Evolutionary conservation across 2,888 invertebrate genomes (phyloP).

Genomic region (Mesochorus sp.): DNA sequence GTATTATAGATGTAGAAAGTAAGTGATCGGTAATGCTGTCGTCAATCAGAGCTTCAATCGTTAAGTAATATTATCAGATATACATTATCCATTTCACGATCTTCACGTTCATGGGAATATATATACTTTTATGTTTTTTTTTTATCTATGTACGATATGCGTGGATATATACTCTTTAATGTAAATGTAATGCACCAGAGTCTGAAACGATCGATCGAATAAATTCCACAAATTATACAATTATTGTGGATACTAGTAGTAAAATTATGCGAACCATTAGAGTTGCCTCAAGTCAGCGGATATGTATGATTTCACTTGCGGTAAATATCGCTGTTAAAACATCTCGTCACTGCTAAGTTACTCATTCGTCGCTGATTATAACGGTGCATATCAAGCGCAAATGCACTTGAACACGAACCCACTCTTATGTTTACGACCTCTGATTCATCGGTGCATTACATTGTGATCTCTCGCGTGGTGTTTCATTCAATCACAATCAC

Average conservation of each 20-base stretch:
- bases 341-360: conserved; percentile 31
- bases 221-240: conserved; percentile 35
- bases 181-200: conserved; percentile 12
- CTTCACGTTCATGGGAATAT: conserved; percentile 33
- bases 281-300: conserved; percentile 36
- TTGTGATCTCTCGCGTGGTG: no score
- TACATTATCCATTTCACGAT: conserved; percentile 53
- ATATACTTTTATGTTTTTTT: no score
- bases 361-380: conserved; percentile 41
- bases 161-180: background rate
- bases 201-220: conserved; percentile 38
- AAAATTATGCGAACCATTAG: conserved; percentile 38
- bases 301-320: conserved; percentile 7
- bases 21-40: conserved; percentile 52
- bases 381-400: conserved; percentile 29
- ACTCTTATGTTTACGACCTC: no score
- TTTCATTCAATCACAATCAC: no score
- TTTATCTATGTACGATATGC: background rate
- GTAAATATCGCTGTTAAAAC: conserved; percentile 33
- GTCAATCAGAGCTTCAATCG: conserved; percentile 52
- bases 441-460: no score
- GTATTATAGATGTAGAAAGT: conserved; percentile 45
- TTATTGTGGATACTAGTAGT: conserved; percentile 23
- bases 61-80: conserved; percentile 44
- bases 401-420: background rate